These are phyloP conservation scores for Trichopoda pennipes DNA, from an alignment of 2,888 invertebrate genomes.

Conservation along the genomic window DNA sequence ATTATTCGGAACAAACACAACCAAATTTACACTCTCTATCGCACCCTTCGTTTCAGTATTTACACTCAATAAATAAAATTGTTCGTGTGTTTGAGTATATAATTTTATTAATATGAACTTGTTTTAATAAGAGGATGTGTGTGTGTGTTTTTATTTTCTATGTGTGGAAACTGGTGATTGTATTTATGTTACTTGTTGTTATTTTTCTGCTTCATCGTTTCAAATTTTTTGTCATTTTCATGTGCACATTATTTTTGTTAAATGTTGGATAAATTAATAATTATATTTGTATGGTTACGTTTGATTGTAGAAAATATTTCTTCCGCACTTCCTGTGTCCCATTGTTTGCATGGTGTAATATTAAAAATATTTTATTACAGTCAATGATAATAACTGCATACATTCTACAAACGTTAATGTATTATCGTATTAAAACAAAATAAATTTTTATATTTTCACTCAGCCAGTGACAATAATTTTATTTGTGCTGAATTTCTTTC, in stretches of 20 bases:
- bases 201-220: constrained; percentile 40
- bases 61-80: constrained; percentile 34
- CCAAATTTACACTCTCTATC: constrained; percentile 21
- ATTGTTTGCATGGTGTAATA: background rate
- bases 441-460: too few species aligned
- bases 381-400: background rate
- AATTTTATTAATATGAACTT: background rate
- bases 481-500: background rate
- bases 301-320: constrained; percentile 2
- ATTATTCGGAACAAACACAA: constrained; percentile 37
- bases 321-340: background rate
- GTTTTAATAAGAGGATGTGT: too few species aligned
- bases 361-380: background rate
- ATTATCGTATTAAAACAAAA: background rate
- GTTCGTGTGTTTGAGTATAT: background rate
- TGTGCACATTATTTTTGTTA: constrained; percentile 60
- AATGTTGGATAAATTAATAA: constrained; percentile 62
- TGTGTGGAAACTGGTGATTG: background rate
- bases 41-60: background rate
- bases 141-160: background rate
- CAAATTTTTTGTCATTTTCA: constrained; percentile 52
- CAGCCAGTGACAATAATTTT: too few species aligned
- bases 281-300: constrained; percentile 34
- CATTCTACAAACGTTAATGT: background rate
- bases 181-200: constrained; percentile 18